Evolutionary conservation across 2,888 invertebrate species (phyloP).

Genomic region (Oscheius sp.): DNA sequence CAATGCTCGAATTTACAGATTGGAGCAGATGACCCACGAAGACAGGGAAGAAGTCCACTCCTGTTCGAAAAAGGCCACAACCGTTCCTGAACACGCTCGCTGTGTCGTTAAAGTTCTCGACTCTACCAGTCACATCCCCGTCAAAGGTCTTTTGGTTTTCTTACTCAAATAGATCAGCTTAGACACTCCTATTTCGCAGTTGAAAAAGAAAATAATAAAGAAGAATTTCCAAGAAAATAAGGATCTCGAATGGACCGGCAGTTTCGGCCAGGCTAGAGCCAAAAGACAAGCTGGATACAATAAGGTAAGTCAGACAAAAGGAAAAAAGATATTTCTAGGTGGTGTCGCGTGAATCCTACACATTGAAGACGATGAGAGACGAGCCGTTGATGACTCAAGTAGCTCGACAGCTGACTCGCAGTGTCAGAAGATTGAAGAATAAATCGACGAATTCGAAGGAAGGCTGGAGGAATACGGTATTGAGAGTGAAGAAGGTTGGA

Average conservation of each 20-base stretch:
- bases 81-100: constrained; percentile 56
- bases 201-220: too few species aligned
- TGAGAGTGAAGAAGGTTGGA: constrained; percentile 45
- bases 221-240: constrained; percentile 32
- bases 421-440: constrained; percentile 52
- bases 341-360: constrained; percentile 38
- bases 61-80: constrained; percentile 58
- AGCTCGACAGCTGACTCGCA: constrained; percentile 49
- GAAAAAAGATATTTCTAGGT: constrained; percentile 20
- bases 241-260: constrained; percentile 51
- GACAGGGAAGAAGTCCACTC: constrained; percentile 33
- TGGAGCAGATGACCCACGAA: constrained; percentile 34
- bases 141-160: too few species aligned
- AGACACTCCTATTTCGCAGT: constrained; percentile 27
- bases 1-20: constrained; percentile 23
- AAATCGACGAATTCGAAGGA: constrained; percentile 33
- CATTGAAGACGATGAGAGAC: constrained; percentile 36
- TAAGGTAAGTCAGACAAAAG: constrained; percentile 17
- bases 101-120: constrained; percentile 56
- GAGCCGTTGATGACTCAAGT: constrained; percentile 45
- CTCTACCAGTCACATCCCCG: constrained; percentile 30
- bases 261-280: constrained; percentile 49
- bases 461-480: constrained; percentile 50
- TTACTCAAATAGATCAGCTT: not conserved
- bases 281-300: constrained; percentile 41